A percentile compares a stretch with the other conserved stretches of the same genome.
phyloP scores from a whole-genome alignment of 2,113 vertebrate species.

The Diadophis punctatus region DNA sequence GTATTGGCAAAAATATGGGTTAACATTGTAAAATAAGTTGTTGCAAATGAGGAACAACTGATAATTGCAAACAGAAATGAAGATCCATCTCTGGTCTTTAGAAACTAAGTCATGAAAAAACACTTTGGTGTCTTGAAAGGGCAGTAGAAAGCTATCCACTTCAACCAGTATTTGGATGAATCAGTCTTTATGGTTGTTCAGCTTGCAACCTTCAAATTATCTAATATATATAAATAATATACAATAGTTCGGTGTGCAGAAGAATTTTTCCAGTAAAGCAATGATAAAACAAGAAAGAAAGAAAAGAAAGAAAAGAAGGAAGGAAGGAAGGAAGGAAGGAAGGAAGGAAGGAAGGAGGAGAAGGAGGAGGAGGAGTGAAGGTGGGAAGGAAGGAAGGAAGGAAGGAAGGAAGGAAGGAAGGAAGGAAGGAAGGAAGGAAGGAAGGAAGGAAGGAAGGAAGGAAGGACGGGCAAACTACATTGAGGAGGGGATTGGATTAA shows the following conservation, averaged over 20 bases:
- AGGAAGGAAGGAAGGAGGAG: too few relatives aligned
- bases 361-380: too few relatives aligned
- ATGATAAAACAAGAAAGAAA: background rate
- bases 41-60: constrained; percentile 40
- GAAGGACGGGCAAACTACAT: background rate
- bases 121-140: constrained; percentile 38
- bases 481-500: background rate
- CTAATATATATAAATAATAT: background rate
- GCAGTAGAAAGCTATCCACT: constrained; percentile 47
- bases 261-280: background rate
- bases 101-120: constrained; percentile 25
- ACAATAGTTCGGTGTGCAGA: background rate
- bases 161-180: constrained; percentile 43
- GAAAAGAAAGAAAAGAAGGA: too few relatives aligned
- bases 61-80: constrained; percentile 55
- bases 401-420: background rate
- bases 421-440: background rate
- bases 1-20: constrained; percentile 32
- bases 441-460: background rate
- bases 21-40: constrained; percentile 10
- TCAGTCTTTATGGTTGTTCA: background rate
- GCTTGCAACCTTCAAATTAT: constrained; percentile 10
- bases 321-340: too few relatives aligned
- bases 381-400: too few relatives aligned
- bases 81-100: constrained; percentile 50